Evolutionary conservation across 2,113 vertebrate genomes (phyloP), one percentile per base, ranked within the genome.

Genomic region (Anolis sagrei): DNA sequence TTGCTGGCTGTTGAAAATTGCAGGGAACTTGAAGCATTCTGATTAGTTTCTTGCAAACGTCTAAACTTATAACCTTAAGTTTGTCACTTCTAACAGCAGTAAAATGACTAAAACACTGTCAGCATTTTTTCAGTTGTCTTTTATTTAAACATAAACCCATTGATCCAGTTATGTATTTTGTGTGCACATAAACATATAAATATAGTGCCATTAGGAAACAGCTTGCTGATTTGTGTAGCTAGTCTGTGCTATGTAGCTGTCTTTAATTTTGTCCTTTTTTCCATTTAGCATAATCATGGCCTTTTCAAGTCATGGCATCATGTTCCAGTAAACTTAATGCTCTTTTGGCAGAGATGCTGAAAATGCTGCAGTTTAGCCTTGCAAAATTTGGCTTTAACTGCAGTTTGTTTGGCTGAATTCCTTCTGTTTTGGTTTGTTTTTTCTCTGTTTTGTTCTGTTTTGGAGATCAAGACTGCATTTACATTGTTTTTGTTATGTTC

Each of bases 201-300:
- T 93, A 85, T 94, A 95, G 96, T 93, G 92, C 93, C 61, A 68
- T 89, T 96, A 96, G 95, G 95, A 96, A 96, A 95, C 95, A 96
- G 96, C 97, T 97, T 97, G 96, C 96, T 97, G 96, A 95, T 92
- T 95, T 95, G 95, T 97, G 95, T 97, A 97, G 97, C 96, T 97
- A 96, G 97, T 96, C 89, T 96, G 96, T 97, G 96, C 97, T 97
- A 94, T 94, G 94, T 96, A 97, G 96, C 95, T 97, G 97, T 97
- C 96, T 95, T 96, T 96, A 96, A 96, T 96, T 96, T 96, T 96
- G 95, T 97, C 94, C 93, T 94, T 95, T 95, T 89, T 95, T 96
- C 95, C 92, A 89, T 95, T 95, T 95, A 96, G 96, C 95, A 92
- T 96, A 96, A 96, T 97, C 95, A 94, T 96, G 95, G 93, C 93